Conservation (phyloP, 1,140 invertebrate species). For the Drosophila kurseongensis region DNA sequence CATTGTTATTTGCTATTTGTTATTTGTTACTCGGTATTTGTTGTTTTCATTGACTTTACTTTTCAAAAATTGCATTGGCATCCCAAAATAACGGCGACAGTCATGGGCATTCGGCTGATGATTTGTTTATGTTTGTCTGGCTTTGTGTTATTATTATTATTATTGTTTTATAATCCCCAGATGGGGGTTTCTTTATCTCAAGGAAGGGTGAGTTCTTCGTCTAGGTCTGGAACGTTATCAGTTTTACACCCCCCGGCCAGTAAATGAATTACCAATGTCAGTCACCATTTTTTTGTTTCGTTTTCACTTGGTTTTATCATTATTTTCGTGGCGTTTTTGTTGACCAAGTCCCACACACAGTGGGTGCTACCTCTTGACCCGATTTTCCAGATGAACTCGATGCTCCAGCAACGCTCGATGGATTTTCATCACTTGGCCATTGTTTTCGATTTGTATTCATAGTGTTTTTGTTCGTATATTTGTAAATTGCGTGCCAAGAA, state of each 20-base stretch:
- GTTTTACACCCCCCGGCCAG: background rate
- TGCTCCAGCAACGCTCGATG: conserved; percentile 38
- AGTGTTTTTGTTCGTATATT: background rate
- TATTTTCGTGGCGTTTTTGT: conserved; percentile 7
- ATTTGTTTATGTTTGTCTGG: conserved; percentile 49
- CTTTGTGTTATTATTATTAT: background rate
- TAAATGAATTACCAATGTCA: conserved; percentile 6
- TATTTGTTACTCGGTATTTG: conserved; percentile 5
- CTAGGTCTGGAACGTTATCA: conserved; percentile 1
- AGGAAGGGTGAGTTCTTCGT: conserved; percentile 1
- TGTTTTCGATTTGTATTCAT: conserved; percentile 2
- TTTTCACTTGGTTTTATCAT: conserved; percentile 1
- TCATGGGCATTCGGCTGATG: conserved; percentile 34
- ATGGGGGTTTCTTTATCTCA: conserved; percentile 12
- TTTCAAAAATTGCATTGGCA: conserved; percentile 19
- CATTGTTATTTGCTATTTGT: conserved; percentile 36
- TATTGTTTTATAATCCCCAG: conserved; percentile 27
- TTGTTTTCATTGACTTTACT: conserved; percentile 2
- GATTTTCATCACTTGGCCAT: conserved; percentile 17
- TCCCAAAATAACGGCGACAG: conserved; percentile 46
- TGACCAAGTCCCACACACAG: conserved; percentile 18
- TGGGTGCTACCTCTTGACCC: conserved; percentile 53
- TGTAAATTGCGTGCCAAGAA: conserved; percentile 9
- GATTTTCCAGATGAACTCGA: conserved; percentile 32
- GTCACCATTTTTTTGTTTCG: conserved; percentile 2